Base-by-base conservation (phyloP, 2,888 invertebrate species). In the Synergus laeviventris region DNA sequence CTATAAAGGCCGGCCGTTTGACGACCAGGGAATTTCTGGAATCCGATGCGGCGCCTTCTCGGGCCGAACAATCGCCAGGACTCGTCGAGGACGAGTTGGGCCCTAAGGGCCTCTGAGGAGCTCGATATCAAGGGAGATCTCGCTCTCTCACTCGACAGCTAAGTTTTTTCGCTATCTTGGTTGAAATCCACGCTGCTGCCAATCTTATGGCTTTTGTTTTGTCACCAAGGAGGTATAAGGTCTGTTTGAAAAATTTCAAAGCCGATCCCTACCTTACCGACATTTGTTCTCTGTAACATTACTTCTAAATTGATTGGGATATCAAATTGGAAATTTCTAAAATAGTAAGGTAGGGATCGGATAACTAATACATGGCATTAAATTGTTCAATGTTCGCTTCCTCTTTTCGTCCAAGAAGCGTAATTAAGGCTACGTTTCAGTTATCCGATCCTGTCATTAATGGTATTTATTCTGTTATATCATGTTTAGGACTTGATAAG, bases 1-100 rank as follows among this genome's bases (percentile, higher is more conserved):
- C 76, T 75, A 75, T 73, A 61, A 74, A 78, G 62, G 42, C 64
- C 12, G 60, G 59, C 45, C 60, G 73, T 74, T 59, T 82, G 86
- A 85, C 81, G 81, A 83, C 79, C 78, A 42, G 45, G 74, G 84
- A 82, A 83, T 87, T 83, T 83, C 79, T 78, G 82, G 85, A 84
- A 85, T 83, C 60, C 78, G 74, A 59, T 66, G 82, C 83, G 82
- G 86, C 84, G 85, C 86, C 85, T 86, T 85, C 83, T 78, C 79
- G 60, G 81, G 80, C 21, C 75, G 81, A 83, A 83, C 84, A 84
- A 85, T 86, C 82, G 79, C 18, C 18, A n/a, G 7, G 21, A 21
- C 39, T 38, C 62, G 64, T 64, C 64, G 42, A 39, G 21, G 21
- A 39, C 64, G 64, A 39, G 42, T 21, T 66, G 16, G 16, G 14